Base-by-base conservation (phyloP, 2,888 invertebrate species). In the Pheosia gnoma region DNA sequence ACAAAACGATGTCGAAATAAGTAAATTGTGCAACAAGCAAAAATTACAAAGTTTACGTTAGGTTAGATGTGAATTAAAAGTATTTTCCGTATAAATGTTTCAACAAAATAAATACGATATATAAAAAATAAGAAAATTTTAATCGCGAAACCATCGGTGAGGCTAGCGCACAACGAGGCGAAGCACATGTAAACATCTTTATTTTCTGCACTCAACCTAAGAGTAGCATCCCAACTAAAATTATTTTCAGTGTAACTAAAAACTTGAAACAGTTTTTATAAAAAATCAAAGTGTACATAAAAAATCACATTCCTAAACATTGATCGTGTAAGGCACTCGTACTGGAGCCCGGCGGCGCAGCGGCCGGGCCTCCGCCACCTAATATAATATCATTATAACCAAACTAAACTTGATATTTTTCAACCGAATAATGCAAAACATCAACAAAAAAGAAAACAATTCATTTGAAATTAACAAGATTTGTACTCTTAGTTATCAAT, bases 11-110 rank as follows among this genome's bases (percentile, higher is more conserved):
- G 68, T 83, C 76, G 62, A 89, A 86, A 84, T 77, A 78, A 85
- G 79, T 85, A 87, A 77, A 85, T 85, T 85, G 88, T 87, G 89
- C 89, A 87, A 86, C 78, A 88, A 82, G 85, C 84, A 78, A 82
- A 72, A 74, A 79, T 73, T 81, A 83, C 77, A 84, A 83, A 80
- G 63, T 72, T 81, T 66, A 68, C 68, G 73, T 75, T 72, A 77
- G 71, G 81, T 77, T 67, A 70, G 68, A 68, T 25, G 25, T 25
- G 25, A 25, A 25, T 71, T 78, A 79, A 75, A 69, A 59, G 59
- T 63, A 71, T 67, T 45, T 38, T 72, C 71, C 67, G 79, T 75
- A 75, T 81, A 84, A 85, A 87, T 72, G 74, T 73, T 74, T 79
- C 78, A 25, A 83, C 74, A 87, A 84, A 57, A 75, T 68, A 75